phyloP scores from a whole-genome alignment of 2,113 vertebrate genomes.

The Seriola quinqueradiata region DNA sequence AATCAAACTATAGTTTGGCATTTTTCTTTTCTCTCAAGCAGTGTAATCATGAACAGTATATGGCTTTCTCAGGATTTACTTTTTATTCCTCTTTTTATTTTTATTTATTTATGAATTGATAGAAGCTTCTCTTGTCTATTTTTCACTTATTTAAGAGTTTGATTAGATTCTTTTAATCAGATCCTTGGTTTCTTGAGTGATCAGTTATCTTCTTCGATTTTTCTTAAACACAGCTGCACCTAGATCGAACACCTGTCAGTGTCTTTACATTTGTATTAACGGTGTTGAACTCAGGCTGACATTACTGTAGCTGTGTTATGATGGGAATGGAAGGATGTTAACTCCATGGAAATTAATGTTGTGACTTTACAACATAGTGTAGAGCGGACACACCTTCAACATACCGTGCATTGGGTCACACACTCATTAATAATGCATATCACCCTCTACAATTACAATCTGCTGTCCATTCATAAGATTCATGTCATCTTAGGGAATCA shows the following conservation, averaged over 20 bases:
- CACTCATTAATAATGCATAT: slow-evolving; percentile 26
- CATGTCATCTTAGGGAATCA: not conserved
- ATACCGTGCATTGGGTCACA: not conserved
- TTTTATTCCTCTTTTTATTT: too few species aligned
- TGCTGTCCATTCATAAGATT: slow-evolving; percentile 1
- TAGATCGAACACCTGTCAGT: not conserved
- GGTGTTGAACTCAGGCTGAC: not conserved
- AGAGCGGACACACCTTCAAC: not conserved
- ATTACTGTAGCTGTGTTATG: not conserved
- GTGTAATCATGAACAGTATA: too few species aligned
- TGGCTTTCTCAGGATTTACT: too few species aligned
- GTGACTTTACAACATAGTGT: not conserved
- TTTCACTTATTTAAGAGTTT: too few species aligned
- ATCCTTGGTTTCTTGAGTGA: too few species aligned
- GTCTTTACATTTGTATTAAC: not conserved
- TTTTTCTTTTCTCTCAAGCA: too few species aligned
- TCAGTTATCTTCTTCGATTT: too few species aligned
- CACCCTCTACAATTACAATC: slow-evolving; percentile 1
- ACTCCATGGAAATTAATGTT: slow-evolving; percentile 12
- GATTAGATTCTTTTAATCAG: too few species aligned
- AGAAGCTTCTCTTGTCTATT: too few species aligned
- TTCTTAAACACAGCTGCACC: too few species aligned
- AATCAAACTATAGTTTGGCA: not conserved
- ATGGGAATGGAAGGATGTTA: not conserved
- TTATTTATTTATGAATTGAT: too few species aligned